A percentile compares a stretch with the other conserved stretches of the same genome.
Evolutionary conservation across 2,113 vertebrate species (phyloP).

Genomic region (Colius striatus): DNA sequence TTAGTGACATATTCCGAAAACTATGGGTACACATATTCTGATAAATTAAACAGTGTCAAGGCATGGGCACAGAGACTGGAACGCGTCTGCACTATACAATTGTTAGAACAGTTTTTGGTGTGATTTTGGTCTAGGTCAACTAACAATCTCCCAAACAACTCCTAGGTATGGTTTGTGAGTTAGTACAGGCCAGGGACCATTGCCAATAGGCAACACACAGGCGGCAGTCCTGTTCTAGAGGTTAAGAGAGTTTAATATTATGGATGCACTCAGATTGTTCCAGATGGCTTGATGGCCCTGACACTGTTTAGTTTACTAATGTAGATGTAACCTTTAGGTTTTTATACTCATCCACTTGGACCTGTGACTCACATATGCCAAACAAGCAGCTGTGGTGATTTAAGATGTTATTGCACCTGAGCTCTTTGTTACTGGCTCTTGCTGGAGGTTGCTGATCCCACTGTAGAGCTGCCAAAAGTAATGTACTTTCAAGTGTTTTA

Average conservation of each 20-base stretch:
- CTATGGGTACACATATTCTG: neutral
- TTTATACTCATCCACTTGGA: slow-evolving; percentile 27
- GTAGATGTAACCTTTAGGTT: slow-evolving; percentile 49
- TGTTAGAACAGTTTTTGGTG: neutral
- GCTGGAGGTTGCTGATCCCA: slow-evolving; percentile 39
- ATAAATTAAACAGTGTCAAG: slow-evolving; percentile 14
- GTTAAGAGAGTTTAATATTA: slow-evolving; percentile 48
- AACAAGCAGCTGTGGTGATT: slow-evolving; percentile 61
- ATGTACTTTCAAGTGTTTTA: slow-evolving; percentile 46
- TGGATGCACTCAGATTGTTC: neutral
- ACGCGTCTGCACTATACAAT: neutral
- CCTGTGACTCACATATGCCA: slow-evolving; percentile 10
- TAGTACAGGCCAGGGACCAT: neutral
- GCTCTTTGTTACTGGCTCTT: slow-evolving; percentile 60
- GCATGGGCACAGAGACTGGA: neutral
- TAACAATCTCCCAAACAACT: neutral
- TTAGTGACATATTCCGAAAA: neutral
- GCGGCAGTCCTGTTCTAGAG: slow-evolving; percentile 15
- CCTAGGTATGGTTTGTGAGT: slow-evolving; percentile 10
- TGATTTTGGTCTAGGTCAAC: neutral
- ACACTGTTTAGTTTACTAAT: slow-evolving; percentile 56
- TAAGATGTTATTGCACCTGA: slow-evolving; percentile 70
- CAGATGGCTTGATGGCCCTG: slow-evolving; percentile 38
- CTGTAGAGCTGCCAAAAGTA: slow-evolving; percentile 47
- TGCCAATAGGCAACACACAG: slow-evolving; percentile 41